These are phyloP conservation scores for Varroa destructor DNA, from an alignment of 1,140 invertebrate genomes.

Conservation along the genomic window DNA sequence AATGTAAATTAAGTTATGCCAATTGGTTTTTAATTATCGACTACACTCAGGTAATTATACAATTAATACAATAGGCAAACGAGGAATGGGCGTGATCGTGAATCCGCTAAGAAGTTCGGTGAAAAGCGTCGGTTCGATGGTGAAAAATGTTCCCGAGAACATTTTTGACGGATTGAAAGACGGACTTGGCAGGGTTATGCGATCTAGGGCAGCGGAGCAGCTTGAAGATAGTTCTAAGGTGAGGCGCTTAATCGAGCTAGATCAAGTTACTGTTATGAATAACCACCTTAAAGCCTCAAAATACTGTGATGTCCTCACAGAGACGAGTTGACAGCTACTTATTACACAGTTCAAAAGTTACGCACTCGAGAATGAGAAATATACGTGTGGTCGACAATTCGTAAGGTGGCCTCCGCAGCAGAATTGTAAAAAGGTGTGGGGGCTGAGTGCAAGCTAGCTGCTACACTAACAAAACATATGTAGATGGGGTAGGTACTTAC, in stretches of 20 bases:
- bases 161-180: slow-evolving; percentile 58
- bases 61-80: slow-evolving; percentile 16
- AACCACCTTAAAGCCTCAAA: not conserved
- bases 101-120: slow-evolving; percentile 68
- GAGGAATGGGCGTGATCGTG: slow-evolving; percentile 45
- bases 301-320: slow-evolving; percentile 19
- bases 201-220: slow-evolving; percentile 26
- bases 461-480: too few species aligned
- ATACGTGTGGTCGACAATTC: not conserved
- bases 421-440: too few species aligned
- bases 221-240: slow-evolving; percentile 17
- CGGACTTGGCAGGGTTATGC: slow-evolving; percentile 38
- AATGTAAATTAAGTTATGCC: too few species aligned
- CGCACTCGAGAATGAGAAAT: slow-evolving; percentile 18
- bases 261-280: not conserved
- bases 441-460: too few species aligned
- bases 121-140: slow-evolving; percentile 55
- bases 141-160: slow-evolving; percentile 68
- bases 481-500: too few species aligned
- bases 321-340: not conserved
- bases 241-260: slow-evolving; percentile 28
- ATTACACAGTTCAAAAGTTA: slow-evolving; percentile 38
- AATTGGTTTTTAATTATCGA: too few species aligned
- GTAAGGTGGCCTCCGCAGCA: too few species aligned
- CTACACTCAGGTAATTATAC: not conserved